A percentile compares a stretch with the other conserved stretches of the same genome.
phyloP scores from a whole-genome alignment of 2,113 vertebrate genomes.

The Mionectes macconnelli region DNA sequence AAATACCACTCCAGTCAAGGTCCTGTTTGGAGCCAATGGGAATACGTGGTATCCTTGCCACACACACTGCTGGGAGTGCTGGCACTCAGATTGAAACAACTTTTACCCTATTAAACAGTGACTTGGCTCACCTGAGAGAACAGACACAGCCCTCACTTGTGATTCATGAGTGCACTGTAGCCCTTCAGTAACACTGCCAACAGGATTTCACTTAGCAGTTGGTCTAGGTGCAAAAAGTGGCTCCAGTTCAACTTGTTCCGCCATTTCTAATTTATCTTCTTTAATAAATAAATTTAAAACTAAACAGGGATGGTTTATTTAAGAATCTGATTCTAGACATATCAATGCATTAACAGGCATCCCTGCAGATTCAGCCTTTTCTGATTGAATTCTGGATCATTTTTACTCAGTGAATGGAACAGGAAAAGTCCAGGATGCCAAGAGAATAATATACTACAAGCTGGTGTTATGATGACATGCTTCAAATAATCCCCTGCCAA shows the following conservation, averaged over 20 bases:
- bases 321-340: constrained; percentile 61
- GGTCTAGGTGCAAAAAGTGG: constrained; percentile 1
- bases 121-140: neutral
- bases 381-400: constrained; percentile 64
- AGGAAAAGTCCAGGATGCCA: constrained; percentile 48
- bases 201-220: neutral
- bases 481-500: constrained; percentile 59
- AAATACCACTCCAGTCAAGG: neutral
- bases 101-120: neutral
- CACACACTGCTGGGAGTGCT: neutral
- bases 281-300: constrained; percentile 53
- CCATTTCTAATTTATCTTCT: constrained; percentile 31
- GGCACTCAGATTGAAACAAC: neutral
- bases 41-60: neutral
- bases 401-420: constrained; percentile 40
- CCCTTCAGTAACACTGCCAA: neutral
- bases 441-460: constrained; percentile 49
- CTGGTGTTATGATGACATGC: constrained; percentile 35
- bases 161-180: neutral
- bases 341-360: constrained; percentile 44
- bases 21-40: neutral
- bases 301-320: constrained; percentile 61
- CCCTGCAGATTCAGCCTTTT: constrained; percentile 38
- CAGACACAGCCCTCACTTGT: neutral
- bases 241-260: constrained; percentile 7